Evolutionary conservation across 2,113 vertebrate species (phyloP).

Genomic region (Oreotragus oreotragus): DNA sequence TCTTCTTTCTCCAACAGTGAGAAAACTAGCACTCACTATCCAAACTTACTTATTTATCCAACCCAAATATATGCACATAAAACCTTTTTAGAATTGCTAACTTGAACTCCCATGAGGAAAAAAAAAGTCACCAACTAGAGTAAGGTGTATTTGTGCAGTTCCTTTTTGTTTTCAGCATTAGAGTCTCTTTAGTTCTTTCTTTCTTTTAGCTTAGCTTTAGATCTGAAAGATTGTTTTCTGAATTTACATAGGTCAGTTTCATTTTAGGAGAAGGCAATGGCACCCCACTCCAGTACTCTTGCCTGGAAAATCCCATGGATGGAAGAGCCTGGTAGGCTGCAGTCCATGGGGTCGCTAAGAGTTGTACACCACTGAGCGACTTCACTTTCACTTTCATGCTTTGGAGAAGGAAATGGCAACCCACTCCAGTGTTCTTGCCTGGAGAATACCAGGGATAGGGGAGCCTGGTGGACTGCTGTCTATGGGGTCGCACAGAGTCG

Average conservation of each 20-base stretch:
- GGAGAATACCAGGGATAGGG: no score
- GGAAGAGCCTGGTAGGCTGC: no score
- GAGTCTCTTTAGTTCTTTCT: background rate
- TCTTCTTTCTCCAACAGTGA: background rate
- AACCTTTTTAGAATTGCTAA: background rate
- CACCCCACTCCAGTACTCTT: no score
- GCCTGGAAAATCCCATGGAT: no score
- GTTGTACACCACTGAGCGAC: no score
- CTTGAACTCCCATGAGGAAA: background rate
- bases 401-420: no score
- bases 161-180: background rate
- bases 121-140: background rate
- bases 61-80: background rate
- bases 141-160: background rate
- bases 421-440: no score
- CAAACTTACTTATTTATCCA: background rate
- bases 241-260: background rate
- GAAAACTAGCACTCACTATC: background rate
- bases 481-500: fast-evolving
- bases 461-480: no score
- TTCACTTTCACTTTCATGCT: no score
- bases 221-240: background rate
- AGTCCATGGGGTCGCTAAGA: no score
- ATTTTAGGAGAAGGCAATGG: background rate
- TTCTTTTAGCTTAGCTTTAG: background rate